Evolutionary conservation across 2,113 vertebrate genomes (phyloP).

Genomic region (Gallinago undulata): DNA sequence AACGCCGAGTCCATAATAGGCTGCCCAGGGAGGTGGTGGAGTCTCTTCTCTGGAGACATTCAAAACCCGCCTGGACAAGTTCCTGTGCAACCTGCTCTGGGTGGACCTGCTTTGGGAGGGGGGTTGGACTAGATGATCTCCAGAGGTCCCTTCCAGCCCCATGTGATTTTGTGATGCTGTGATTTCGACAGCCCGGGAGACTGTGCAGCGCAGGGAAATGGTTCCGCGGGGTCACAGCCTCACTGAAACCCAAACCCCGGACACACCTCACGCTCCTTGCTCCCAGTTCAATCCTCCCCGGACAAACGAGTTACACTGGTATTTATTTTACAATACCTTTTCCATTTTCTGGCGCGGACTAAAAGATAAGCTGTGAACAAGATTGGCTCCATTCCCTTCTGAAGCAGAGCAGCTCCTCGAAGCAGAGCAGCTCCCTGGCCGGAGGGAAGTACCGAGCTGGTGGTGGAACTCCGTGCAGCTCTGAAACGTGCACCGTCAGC

Average conservation of each 20-base stretch:
- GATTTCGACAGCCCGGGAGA: neutral
- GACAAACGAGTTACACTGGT: neutral
- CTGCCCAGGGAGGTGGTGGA: too few relatives aligned
- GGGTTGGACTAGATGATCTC: too few relatives aligned
- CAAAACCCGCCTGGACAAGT: too few relatives aligned
- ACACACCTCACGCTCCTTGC: neutral
- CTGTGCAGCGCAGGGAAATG: neutral
- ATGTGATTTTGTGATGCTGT: too few relatives aligned
- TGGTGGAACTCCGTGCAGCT: neutral
- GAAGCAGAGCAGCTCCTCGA: neutral
- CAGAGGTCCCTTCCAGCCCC: too few relatives aligned
- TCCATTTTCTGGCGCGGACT: neutral
- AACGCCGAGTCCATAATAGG: neutral
- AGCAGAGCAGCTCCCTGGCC: neutral
- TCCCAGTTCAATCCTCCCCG: neutral
- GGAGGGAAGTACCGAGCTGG: neutral
- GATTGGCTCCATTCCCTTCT: neutral
- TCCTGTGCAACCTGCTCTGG: too few relatives aligned
- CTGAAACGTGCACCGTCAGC: accelerated
- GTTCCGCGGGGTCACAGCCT: accelerated
- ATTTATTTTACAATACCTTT: neutral
- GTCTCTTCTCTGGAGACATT: too few relatives aligned
- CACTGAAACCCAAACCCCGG: neutral
- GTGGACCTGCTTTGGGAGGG: too few relatives aligned
- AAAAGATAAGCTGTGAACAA: neutral